Base-by-base conservation (phyloP, 2,113 vertebrate genomes). In the Cavia aperea region DNA sequence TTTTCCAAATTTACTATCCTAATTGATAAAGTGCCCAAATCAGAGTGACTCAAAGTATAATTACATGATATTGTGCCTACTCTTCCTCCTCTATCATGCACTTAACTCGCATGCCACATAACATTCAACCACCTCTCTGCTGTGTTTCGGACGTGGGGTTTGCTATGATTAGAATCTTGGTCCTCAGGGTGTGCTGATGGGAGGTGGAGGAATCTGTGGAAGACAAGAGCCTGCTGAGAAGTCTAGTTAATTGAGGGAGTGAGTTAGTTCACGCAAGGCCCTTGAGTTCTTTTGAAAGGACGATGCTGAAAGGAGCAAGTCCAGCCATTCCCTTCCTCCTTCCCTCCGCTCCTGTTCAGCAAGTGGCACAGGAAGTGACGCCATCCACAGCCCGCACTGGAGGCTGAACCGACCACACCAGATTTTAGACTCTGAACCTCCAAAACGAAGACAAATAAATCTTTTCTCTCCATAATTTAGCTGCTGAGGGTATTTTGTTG, bases 21-120 rank as follows among this genome's bases (percentile, higher is more conserved):
- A 88, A 31, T n/a, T 88, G 68, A 72, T 92, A 88, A 91, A 85
- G 73, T 88, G 60, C 54, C 87, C 46, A 93, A 88, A 92, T 85
- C 68, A 92, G 15, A 31, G 26, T 39, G 39, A 90, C 56, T 65
- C 79, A 70, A 78, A 51, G n/a, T 68, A 46, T 89, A 95, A 93
- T 88, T 54, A 91, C 33, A 78, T 31, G n/a, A 72, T 86, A 92
- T 72, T 86, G 63, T 39, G 8, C 49, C 39, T 86, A 26, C 54
- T 66, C 36, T 86, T 88, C 68, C 46, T 90, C 39, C 63, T 91
- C 66, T 49, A n/a, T 88, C 81, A 60, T 72, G 56, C 7, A 56
- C 54, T 95, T 90, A 81, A 36, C 65, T 90, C 75, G 49, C 79
- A 86, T 5, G 33, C 49, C 89, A 88, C 33, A 14, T 54, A 87